Conservation (phyloP, 2,888 invertebrate species). For the Sussaba pulchella region DNA sequence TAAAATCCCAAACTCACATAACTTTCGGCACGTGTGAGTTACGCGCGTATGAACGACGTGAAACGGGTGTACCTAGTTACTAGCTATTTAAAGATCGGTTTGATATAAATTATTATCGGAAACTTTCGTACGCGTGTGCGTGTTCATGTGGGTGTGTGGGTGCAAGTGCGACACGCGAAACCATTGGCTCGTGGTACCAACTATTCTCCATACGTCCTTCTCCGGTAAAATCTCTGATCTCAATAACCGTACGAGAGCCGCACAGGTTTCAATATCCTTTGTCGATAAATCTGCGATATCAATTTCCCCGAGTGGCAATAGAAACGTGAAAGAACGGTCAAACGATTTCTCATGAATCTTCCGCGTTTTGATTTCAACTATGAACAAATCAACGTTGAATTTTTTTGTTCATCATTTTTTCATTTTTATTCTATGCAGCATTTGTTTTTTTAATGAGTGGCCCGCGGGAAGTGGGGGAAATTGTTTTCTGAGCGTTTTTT, state of each 20-base stretch:
- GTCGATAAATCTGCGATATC: slow-evolving; percentile 28
- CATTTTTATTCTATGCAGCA: neutral
- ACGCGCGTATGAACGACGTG: too few relatives aligned
- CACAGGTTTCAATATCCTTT: slow-evolving; percentile 17
- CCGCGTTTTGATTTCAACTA: slow-evolving; percentile 8
- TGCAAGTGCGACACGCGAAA: neutral
- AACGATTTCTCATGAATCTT: slow-evolving; percentile 23
- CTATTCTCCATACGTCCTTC: slow-evolving; percentile 4
- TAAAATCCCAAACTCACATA: too few relatives aligned
- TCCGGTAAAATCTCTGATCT: slow-evolving; percentile 9
- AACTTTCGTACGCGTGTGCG: neutral
- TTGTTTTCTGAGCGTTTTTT: too few relatives aligned
- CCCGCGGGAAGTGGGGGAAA: too few relatives aligned
- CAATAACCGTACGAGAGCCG: slow-evolving; percentile 12
- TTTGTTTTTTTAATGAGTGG: neutral
- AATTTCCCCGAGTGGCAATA: slow-evolving; percentile 12
- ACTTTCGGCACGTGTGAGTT: too few relatives aligned
- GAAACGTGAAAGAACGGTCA: neutral
- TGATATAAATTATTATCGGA: neutral
- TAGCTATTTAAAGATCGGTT: too few relatives aligned
- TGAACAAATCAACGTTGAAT: slow-evolving; percentile 8
- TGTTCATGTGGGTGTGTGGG: too few relatives aligned
- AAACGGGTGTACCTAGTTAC: too few relatives aligned
- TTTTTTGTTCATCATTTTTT: neutral
- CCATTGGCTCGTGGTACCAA: neutral